Evolutionary conservation across 1,140 invertebrate genomes (phyloP), one percentile per base, ranked within the genome.

Genomic region (Euschistus heros): DNA sequence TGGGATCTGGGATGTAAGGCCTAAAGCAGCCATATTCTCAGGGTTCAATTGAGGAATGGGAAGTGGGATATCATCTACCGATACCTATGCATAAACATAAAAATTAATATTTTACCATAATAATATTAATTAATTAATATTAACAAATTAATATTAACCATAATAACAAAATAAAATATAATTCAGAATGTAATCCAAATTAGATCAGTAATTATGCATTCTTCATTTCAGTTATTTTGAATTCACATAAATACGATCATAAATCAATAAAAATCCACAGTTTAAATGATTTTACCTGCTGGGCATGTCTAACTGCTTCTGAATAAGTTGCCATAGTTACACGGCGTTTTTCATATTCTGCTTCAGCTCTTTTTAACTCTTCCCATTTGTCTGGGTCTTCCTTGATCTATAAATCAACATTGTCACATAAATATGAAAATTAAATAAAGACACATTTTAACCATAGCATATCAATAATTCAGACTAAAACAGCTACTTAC

Each of bases 61-160:
- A 65, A 98, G 77, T 10, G 94, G 94, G 78, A 98, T 98, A 75
- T 98, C 93, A 78, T 97, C 93, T n/a, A 98, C 83, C 77, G 91
- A 88, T 27, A 72, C 70, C 67, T 68, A 26, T 1, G 30, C 4
- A 37, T 24, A 57, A 30, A 64, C 27, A 33, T 10, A 54, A 33
- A 42, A 37, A 62, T 62, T 22, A 37, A 30, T n/a, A n/a, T n/a
- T n/a, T n/a, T n/a, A n/a, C n/a, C n/a, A n/a, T n/a, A n/a, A n/a
- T n/a, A n/a, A n/a, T n/a, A n/a, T n/a, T n/a, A n/a, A n/a, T n/a
- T n/a, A n/a, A n/a, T n/a, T n/a, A n/a, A n/a, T n/a, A n/a, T n/a
- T n/a, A n/a, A n/a, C n/a, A n/a, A n/a, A n/a, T n/a, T n/a, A n/a
- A n/a, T n/a, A n/a, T n/a, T n/a, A n/a, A n/a, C n/a, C n/a, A n/a